Base-by-base conservation (phyloP, 2,888 invertebrate species). In the Chesias legatella region DNA sequence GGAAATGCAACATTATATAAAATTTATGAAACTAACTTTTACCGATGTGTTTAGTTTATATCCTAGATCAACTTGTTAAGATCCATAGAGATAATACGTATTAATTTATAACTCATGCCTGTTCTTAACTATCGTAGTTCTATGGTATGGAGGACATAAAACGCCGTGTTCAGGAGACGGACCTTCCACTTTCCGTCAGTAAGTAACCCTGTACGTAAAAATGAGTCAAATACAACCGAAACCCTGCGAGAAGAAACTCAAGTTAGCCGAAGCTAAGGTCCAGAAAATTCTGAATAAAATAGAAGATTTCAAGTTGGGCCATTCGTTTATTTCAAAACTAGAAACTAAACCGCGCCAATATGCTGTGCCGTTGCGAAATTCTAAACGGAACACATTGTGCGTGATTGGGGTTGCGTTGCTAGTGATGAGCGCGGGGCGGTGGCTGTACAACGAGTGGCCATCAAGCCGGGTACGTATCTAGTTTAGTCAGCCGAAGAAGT, bases 261-360 rank as follows among this genome's bases (percentile, higher is more conserved):
- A 85, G 75, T 51, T 57, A 0, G 79, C 81, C 0, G 84, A 86
- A 58, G 33, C 69, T 1, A 84, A 79, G 70, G 25, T 86, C 1
- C 47, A 59, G 2, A 83, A 79, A 63, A 79, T 88, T 36, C 31
- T 85, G 0, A 63, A 56, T 9, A 86, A 82, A 67, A 78, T 85
- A 1, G 66, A 80, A 1, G 51, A 42, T 44, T 62, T 75, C 1
- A 78, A 81, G 48, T 57, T 88, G 2, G 70, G 51, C 36, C 60
- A 59, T 50, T 58, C 67, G 0, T 70, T 69, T 37, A 56, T 77
- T 36, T 69, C 76, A 0, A 61, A 58, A 6, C 51, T 88, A 22
- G 48, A 68, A 23, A 40, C 51, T 0, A 49, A 45, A 37, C 47
- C 40, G 1, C 53, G 29, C 7, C 30, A 23, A 32, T 20, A 7